These are phyloP conservation scores for Notoglanidium macrostoma DNA, from an alignment of 2,797 vertebrate genomes.

Conservation along the genomic window DNA sequence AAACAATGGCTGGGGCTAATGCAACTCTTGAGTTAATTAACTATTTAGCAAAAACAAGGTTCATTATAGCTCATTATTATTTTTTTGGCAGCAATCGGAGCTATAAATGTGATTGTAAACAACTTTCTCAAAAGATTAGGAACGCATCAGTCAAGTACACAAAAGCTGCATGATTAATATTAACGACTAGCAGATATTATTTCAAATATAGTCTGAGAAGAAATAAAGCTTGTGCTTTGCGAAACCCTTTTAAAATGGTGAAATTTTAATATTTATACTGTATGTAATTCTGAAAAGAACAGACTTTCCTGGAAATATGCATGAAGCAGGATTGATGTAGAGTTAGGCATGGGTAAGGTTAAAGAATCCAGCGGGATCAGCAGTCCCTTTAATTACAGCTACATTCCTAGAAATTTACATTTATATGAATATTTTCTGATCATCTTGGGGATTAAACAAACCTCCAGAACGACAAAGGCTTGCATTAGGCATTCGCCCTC, in stretches of 20 bases:
- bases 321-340: background rate
- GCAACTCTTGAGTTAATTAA: background rate
- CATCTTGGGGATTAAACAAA: background rate
- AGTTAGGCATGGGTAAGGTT: background rate
- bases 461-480: background rate
- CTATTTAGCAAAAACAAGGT: background rate
- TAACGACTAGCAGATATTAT: background rate
- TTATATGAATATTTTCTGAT: conserved; percentile 8
- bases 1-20: background rate
- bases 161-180: background rate
- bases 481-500: background rate
- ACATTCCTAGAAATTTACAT: background rate
- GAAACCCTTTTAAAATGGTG: background rate
- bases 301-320: background rate
- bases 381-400: background rate
- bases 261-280: background rate
- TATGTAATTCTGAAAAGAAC: background rate
- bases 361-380: background rate
- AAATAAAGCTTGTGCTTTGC: background rate
- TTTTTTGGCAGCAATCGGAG: background rate
- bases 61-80: background rate
- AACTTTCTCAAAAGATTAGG: background rate
- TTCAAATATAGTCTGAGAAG: background rate
- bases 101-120: conserved; percentile 5
- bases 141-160: background rate